Percentiles rank a stretch among this genome's conserved stretches.
Evolutionary conservation across 2,113 vertebrate species (phyloP).

Genomic region (Coptodon bakossiorum): DNA sequence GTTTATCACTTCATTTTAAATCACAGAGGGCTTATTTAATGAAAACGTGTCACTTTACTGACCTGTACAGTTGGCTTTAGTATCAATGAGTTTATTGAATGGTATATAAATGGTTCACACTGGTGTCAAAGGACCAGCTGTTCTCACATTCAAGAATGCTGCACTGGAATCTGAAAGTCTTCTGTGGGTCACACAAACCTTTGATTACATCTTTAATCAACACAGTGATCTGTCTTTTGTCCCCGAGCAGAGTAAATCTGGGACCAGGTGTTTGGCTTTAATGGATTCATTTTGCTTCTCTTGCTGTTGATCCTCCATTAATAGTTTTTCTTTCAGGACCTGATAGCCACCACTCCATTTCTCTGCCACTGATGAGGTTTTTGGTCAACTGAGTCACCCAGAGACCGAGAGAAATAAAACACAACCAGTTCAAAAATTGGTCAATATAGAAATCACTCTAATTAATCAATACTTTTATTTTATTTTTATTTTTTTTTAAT

Average conservation of each 20-base stretch:
- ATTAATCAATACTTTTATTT: neutral
- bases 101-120: neutral
- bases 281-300: neutral
- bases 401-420: neutral
- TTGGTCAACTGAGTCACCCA: rapidly evolving
- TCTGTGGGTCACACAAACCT: neutral
- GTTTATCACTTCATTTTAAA: neutral
- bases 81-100: neutral
- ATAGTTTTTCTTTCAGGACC: neutral
- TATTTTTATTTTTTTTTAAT: neutral
- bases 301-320: neutral
- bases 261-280: rapidly evolving
- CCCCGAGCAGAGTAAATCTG: rapidly evolving
- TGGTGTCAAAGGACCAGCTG: neutral
- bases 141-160: neutral
- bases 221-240: neutral
- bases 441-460: neutral
- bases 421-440: rapidly evolving
- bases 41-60: neutral
- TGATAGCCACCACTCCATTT: neutral
- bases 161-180: neutral
- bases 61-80: neutral
- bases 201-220: neutral
- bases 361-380: neutral
- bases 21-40: neutral